phyloP scores from a whole-genome alignment of 2,113 vertebrate species.

The Neotragus moschatus region DNA sequence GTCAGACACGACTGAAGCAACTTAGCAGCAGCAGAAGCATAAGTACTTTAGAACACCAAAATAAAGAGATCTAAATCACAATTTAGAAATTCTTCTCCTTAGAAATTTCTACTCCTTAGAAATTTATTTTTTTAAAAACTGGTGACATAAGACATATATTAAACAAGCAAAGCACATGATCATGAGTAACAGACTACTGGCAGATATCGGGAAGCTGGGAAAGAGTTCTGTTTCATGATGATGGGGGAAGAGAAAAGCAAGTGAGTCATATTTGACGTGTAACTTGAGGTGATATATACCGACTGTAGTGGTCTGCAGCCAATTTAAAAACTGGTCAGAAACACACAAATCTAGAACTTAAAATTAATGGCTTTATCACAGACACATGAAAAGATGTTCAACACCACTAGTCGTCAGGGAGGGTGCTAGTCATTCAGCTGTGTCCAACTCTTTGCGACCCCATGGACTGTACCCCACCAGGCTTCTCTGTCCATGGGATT shows the following conservation, averaged over 20 bases:
- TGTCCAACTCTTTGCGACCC: not conserved
- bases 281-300: not conserved
- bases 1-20: no score
- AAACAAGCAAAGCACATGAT: not conserved
- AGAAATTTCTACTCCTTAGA: not conserved
- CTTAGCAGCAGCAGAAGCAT: no score
- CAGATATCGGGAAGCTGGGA: not conserved
- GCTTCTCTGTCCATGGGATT: not conserved
- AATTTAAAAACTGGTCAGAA: not conserved
- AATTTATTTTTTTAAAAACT: not conserved
- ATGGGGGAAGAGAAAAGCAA: not conserved
- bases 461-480: not conserved
- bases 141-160: not conserved
- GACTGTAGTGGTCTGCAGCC: not conserved
- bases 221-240: not conserved
- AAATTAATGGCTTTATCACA: not conserved
- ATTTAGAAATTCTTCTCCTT: not conserved
- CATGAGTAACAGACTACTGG: not conserved
- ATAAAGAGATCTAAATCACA: not conserved
- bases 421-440: not conserved
- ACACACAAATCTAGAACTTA: not conserved
- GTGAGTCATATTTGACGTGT: not conserved
- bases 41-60: not conserved
- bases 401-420: not conserved
- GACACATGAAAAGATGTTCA: not conserved